phyloP scores from a whole-genome alignment of 2,888 invertebrate genomes.

The Drosophila phalerata region DNA sequence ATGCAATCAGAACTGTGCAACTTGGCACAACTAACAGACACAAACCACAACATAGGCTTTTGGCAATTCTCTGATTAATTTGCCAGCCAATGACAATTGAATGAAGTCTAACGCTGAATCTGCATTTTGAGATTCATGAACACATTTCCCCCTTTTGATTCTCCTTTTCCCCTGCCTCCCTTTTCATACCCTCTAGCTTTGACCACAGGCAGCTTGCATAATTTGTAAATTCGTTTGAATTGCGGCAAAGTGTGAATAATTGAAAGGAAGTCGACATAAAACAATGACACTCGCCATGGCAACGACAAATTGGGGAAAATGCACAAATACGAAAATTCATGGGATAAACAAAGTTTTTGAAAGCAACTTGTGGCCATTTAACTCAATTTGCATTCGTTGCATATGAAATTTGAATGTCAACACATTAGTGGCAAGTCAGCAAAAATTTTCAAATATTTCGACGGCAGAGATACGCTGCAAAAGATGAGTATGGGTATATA shows the following conservation, averaged over 20 bases:
- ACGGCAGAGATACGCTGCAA: slow-evolving; percentile 19
- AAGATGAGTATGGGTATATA: no score
- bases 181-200: neutral
- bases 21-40: slow-evolving; percentile 19
- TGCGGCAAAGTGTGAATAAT: slow-evolving; percentile 49
- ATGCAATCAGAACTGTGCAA: neutral
- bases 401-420: slow-evolving; percentile 20
- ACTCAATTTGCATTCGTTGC: slow-evolving; percentile 31
- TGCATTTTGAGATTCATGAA: slow-evolving; percentile 9
- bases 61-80: slow-evolving; percentile 47
- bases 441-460: no score
- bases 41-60: slow-evolving; percentile 43
- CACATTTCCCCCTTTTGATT: neutral
- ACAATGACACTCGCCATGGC: slow-evolving; percentile 11
- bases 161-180: neutral
- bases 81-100: slow-evolving; percentile 1
- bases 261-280: slow-evolving; percentile 26
- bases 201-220: slow-evolving; percentile 35
- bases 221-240: slow-evolving; percentile 53
- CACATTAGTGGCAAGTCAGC: slow-evolving; percentile 3
- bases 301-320: slow-evolving; percentile 2
- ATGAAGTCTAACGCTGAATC: neutral
- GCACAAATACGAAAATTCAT: slow-evolving; percentile 8
- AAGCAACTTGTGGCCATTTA: slow-evolving; percentile 38
- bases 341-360: slow-evolving; percentile 19